Evolutionary conservation across 2,113 vertebrate genomes (phyloP), one percentile per base, ranked within the genome.

Genomic region (Limnothrissa miodon): DNA sequence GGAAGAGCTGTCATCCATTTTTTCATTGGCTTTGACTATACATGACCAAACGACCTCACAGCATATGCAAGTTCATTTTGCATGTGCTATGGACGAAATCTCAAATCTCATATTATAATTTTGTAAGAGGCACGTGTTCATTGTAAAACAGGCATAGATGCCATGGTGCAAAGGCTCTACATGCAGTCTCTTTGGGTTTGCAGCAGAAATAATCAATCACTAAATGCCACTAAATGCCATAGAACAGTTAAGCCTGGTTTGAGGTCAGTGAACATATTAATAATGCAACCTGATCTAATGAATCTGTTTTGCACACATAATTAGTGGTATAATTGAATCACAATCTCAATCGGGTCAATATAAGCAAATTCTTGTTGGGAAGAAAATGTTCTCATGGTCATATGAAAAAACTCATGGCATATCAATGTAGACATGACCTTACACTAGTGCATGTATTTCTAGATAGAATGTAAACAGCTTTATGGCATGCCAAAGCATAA

Each of bases 141-240:
- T 42, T 42, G 42, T 15, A 70, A 3, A 70, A 46, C 25, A 33
- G 29, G 21, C 25, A 23, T 51, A 13, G 48, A 39, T 53, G 79
- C 25, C n/a, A 56, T 13, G 15, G 46, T 48, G 46, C 46, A 48
- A 48, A 1, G 15, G 13, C 13, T 17, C 13, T 48, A 48, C 11
- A 48, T 48, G 15, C 46, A 48, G 42, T 2, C 11, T 17, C 46
- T 48, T 74, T 62, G 15, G 81, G 39, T 15, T 5, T 36, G 39
- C n/a, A 15, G 42, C 15, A 19, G 81, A 80, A 85, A 51, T 78
- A 82, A 82, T 83, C 45, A 45, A 66, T 85, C 45, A 81, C 44
- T 53, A 15, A 87, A 84, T 80, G 81, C 78, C 82, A 78, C 45
- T 80, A 33, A 84, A 83, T 82, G 46, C 66, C 87, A 87, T 17